Evolutionary conservation across 2,113 vertebrate species (phyloP).

Genomic region (Felis chaus): DNA sequence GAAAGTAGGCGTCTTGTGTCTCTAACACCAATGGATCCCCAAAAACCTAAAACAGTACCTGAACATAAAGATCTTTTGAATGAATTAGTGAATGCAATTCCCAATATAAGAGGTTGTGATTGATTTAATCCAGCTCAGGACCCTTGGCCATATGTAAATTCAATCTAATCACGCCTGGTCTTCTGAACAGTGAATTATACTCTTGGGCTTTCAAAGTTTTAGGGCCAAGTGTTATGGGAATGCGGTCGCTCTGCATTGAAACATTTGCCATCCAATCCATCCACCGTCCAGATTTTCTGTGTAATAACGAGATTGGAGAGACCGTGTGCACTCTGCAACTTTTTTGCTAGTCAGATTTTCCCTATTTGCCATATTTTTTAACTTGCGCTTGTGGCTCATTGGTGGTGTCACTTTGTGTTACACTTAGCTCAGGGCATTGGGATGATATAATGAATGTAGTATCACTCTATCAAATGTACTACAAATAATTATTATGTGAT

Average conservation of each 20-base stretch:
- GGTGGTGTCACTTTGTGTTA: neutral
- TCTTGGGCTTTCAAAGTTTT: neutral
- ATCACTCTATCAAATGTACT: neutral
- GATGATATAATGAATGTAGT: neutral
- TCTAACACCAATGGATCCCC: neutral
- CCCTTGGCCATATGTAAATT: neutral
- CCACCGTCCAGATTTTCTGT: neutral
- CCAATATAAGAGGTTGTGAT: neutral
- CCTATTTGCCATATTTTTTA: neutral
- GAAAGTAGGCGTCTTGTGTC: neutral
- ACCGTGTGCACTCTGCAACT: neutral
- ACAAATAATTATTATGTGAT: neutral
- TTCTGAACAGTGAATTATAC: neutral
- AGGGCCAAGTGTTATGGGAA: neutral
- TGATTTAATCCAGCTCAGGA: neutral
- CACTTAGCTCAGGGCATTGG: neutral
- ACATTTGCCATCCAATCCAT: neutral
- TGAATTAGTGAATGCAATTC: neutral
- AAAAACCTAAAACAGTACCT: neutral
- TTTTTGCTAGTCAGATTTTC: neutral
- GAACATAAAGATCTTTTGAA: neutral
- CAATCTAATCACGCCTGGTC: neutral
- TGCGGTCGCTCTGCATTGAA: neutral
- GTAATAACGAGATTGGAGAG: neutral
- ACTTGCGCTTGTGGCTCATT: neutral